Evolutionary conservation across 2,797 vertebrate species (phyloP), one percentile per base, ranked within the genome.

Genomic region (Ctenopoma kingsleyae): DNA sequence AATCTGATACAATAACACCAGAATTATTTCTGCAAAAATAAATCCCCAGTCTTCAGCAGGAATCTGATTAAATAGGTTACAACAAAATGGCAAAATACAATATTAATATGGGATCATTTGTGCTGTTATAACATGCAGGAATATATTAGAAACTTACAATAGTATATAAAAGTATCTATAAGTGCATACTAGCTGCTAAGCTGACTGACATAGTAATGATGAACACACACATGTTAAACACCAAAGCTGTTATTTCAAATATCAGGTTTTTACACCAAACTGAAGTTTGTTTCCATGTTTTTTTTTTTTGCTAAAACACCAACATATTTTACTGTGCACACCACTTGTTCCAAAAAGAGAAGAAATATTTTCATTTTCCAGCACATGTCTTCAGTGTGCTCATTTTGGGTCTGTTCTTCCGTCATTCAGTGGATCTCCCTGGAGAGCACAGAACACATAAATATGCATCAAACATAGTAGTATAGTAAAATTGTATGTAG

Each of bases 21-120:
- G 75, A 83, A 78, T 87, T 62, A 83, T 78, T 85, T 87, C 82
- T 90, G 87, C 76, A 92, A 92, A 93, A 92, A 92, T 91, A 92
- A 87, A 93, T 67, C 76, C 74, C 80, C 72, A 82, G 86, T 87
- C 68, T 87, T 80, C 50, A 88, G 67, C 67, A 80, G 75, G 68
- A 88, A 85, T 90, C 85, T 88, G 88, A 87, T 89, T 85, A 88
- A 91, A 90, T 91, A 91, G 67, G 71, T 82, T 84, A 87, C 71
- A 86, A 85, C 65, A 89, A 80, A 75, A 83, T 51, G 44, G 19
- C 67, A 72, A 77, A 81, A 62, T 78, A 56, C 16, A 90, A 85
- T 81, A 84, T 59, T 58, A 83, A 70, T 63, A 87, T 49, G 49
- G 67, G 62, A 79, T 82, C 59, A 76, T 77, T 76, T 71, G 36